A percentile compares a stretch with the other conserved stretches of the same genome.
These are phyloP conservation scores for Dendrolimus houi DNA, from an alignment of 2,888 invertebrate species.

Conservation along the genomic window DNA sequence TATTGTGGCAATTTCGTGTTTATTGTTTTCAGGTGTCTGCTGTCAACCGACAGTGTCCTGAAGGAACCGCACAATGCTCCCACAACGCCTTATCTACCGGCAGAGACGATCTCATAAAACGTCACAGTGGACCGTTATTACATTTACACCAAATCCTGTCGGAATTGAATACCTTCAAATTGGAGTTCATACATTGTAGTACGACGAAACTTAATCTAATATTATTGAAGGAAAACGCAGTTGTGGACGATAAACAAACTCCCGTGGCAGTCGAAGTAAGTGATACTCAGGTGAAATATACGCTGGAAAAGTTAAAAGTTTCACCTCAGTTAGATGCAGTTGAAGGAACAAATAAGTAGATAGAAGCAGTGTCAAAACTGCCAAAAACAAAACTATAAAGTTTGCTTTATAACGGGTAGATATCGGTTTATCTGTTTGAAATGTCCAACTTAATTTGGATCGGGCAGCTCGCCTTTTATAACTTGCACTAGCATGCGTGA, in stretches of 20 bases:
- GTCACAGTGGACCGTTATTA: constrained; percentile 14
- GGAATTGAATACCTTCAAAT: not conserved
- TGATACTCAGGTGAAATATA: constrained; percentile 57
- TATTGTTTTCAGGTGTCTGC: constrained; percentile 71
- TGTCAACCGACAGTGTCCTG: constrained; percentile 33
- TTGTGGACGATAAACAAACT: constrained; percentile 43
- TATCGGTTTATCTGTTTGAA: constrained; percentile 70
- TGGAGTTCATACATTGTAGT: not conserved
- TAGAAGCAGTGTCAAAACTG: constrained; percentile 72
- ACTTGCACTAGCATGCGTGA: constrained; percentile 23
- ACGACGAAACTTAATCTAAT: not conserved
- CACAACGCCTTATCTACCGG: constrained; percentile 32
- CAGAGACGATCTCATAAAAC: constrained; percentile 37
- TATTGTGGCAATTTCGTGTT: constrained; percentile 70
- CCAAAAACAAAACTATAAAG: constrained; percentile 78
- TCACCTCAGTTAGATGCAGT: constrained; percentile 58
- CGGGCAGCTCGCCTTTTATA: constrained; percentile 41
- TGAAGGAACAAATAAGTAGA: constrained; percentile 72
- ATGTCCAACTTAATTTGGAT: constrained; percentile 70
- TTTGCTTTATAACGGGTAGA: constrained; percentile 68
- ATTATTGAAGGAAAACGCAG: constrained; percentile 1
- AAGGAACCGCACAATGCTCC: constrained; percentile 43
- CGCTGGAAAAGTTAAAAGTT: constrained; percentile 67
- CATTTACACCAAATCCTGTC: constrained; percentile 10
- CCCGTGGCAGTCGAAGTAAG: constrained; percentile 41